Conservation (phyloP, 2,888 invertebrate genomes). For the Drepanosiphum platanoidis region DNA sequence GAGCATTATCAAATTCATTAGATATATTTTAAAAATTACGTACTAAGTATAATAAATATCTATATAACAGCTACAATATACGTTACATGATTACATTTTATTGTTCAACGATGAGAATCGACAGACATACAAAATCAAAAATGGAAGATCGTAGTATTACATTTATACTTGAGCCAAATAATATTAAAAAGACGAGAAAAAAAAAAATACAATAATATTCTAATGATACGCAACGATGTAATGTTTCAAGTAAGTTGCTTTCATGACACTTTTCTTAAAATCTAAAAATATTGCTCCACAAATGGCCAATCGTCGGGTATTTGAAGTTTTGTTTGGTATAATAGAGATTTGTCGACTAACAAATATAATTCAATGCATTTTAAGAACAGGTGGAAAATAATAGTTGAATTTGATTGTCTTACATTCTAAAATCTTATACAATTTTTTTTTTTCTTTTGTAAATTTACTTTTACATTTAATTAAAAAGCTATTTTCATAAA, state of each 20-base stretch:
- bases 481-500: background rate
- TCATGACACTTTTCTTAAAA: slow-evolving; percentile 23
- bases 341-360: background rate
- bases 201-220: slow-evolving; percentile 30
- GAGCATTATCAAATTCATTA: slow-evolving; percentile 37
- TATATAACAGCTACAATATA: slow-evolving; percentile 49
- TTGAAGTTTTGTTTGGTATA: background rate
- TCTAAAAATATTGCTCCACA: slow-evolving; percentile 51
- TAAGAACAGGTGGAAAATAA: background rate
- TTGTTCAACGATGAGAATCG: slow-evolving; percentile 44
- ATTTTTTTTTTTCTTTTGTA: background rate
- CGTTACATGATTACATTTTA: slow-evolving; percentile 46
- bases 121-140: slow-evolving; percentile 49
- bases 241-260: slow-evolving; percentile 31
- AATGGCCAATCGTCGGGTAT: slow-evolving; percentile 38
- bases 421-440: slow-evolving; percentile 36
- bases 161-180: slow-evolving; percentile 60
- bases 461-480: background rate
- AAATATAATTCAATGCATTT: background rate
- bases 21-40: slow-evolving; percentile 54
- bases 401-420: slow-evolving; percentile 51
- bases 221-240: slow-evolving; percentile 21
- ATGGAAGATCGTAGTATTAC: slow-evolving; percentile 59
- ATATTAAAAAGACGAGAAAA: slow-evolving; percentile 43
- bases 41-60: slow-evolving; percentile 44